Evolutionary conservation across 1,140 invertebrate genomes (phyloP).

Genomic region (Branchinecta lindahli): DNA sequence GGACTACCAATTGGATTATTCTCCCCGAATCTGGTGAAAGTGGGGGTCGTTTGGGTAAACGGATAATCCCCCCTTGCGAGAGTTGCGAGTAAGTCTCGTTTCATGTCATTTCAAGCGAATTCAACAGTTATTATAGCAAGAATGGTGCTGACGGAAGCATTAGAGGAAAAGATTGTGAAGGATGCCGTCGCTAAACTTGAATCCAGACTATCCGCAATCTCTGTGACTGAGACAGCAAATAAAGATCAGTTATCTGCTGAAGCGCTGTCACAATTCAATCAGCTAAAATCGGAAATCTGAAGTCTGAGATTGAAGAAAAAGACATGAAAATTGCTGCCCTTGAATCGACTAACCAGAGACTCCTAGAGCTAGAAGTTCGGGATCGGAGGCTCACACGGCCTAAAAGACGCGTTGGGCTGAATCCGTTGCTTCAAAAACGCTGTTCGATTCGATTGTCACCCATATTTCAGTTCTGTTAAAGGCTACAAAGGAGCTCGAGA

Average conservation of each 20-base stretch:
- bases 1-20: too few species aligned
- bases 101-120: slow-evolving; percentile 1
- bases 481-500: too few species aligned
- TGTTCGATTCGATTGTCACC: too few species aligned
- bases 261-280: not conserved
- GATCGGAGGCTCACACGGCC: slow-evolving; percentile 7
- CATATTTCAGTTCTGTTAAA: too few species aligned
- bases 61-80: not conserved
- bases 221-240: not conserved
- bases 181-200: slow-evolving; percentile 3
- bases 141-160: not conserved
- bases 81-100: not conserved
- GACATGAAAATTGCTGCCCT: not conserved
- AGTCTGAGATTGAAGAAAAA: slow-evolving; percentile 8
- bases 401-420: too few species aligned
- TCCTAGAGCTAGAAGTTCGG: slow-evolving; percentile 4
- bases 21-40: too few species aligned
- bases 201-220: not conserved
- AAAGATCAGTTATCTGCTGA: slow-evolving; percentile 5
- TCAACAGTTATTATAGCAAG: slow-evolving; percentile 3
- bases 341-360: slow-evolving; percentile 1
- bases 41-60: not conserved
- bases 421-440: too few species aligned
- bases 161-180: not conserved
- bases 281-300: slow-evolving; percentile 8